Conservation (phyloP, 2,888 invertebrate genomes). For the Lottia scabra region DNA sequence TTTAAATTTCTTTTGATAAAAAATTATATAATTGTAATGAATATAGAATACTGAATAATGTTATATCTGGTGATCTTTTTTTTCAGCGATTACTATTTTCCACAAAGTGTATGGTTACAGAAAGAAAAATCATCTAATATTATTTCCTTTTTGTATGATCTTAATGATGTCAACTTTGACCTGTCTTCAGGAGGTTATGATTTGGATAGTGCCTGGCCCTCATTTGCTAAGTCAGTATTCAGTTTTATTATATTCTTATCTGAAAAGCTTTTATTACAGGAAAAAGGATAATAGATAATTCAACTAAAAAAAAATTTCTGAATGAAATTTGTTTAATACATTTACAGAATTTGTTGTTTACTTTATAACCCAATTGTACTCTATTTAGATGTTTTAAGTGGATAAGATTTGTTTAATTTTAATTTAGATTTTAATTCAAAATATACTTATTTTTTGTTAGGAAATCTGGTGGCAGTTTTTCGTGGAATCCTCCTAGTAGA, state of each 20-base stretch:
- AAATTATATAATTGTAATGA: no score
- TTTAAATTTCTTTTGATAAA: no score
- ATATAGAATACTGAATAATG: no score
- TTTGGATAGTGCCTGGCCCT: slow-evolving; percentile 70
- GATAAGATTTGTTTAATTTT: no score
- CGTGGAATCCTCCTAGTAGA: slow-evolving; percentile 62
- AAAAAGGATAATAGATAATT: no score
- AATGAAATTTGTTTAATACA: no score
- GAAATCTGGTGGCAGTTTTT: slow-evolving; percentile 36
- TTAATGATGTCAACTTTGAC: slow-evolving; percentile 70
- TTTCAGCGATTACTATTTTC: slow-evolving; percentile 67
- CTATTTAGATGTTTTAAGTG: background rate
- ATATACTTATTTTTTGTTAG: background rate
- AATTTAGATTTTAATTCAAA: no score
- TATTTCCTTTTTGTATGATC: slow-evolving; percentile 68
- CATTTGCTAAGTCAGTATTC: slow-evolving; percentile 67
- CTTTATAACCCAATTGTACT: background rate
- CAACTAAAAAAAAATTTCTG: no score
- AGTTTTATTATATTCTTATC: no score
- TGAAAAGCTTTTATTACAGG: no score
- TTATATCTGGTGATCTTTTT: no score
- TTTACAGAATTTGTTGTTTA: background rate
- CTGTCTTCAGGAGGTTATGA: slow-evolving; percentile 69
- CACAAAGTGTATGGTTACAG: slow-evolving; percentile 61
- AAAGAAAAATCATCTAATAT: slow-evolving; percentile 54